Base-by-base conservation (phyloP, 2,888 invertebrate genomes). In the Pasiphila rectangulata region DNA sequence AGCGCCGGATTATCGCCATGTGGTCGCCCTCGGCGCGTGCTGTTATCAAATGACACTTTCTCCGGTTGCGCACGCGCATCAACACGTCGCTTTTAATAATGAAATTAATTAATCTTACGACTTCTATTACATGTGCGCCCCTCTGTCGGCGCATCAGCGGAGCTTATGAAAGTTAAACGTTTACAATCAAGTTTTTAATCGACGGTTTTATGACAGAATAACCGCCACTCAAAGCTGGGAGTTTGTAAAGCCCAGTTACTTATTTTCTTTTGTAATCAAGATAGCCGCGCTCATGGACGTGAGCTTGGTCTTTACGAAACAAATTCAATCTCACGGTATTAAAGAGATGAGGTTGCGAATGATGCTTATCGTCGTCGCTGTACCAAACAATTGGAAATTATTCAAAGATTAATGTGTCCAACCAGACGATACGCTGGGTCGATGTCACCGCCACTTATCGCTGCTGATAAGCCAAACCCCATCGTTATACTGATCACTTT, bases 11-110 rank as follows among this genome's bases (percentile, higher is more conserved):
- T 37, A 36, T 13, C 29, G 10, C 35, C 41, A 46, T 30, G 46
- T 49, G 40, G 30, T 29, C 38, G 21, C 35, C 43, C 35, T 39
- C 48, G 41, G 57, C 67, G 63, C 63, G 61, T 57, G 56, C 51
- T 51, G 47, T 58, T 56, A 50, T 54, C 54, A 61, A 58, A 53
- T 55, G 59, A 57, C 64, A 69, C 69, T 72, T 75, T 75, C 73
- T 61, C 68, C 61, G 45, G 57, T 54, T 54, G 59, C 57, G 61
- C 61, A 64, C 54, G 58, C 59, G 54, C 64, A 59, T 60, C 39
- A 46, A 35, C 13, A 24, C 36, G 1, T 46, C 29, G 21, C 9
- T 16, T 17, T 36, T 37, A 5, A 10, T 34, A 36, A 46, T 19
- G 10, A 30, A 24, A 40, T 24, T 24, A 15, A 24, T 44, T 36